These are phyloP conservation scores for Condylostylus longicornis DNA, from an alignment of 1,140 invertebrate species.

Conservation along the genomic window DNA sequence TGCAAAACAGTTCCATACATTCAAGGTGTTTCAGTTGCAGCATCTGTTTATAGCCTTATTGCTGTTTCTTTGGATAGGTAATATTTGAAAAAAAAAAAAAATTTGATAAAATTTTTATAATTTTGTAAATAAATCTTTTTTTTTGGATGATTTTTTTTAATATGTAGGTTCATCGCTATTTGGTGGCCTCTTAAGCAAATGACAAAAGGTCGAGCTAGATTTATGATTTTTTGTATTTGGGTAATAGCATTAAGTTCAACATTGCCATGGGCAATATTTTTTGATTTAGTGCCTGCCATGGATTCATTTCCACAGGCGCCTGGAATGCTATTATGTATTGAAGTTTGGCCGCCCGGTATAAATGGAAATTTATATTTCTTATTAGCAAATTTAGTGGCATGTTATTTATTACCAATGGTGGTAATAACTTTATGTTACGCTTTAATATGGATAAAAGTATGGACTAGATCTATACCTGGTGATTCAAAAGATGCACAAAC, in stretches of 20 bases:
- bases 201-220: constrained; percentile 63
- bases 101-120: not conserved
- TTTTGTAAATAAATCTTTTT: not conserved
- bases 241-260: constrained; percentile 67
- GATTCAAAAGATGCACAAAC: constrained; percentile 83
- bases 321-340: constrained; percentile 57
- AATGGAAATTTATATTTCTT: constrained; percentile 75
- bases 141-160: constrained; percentile 19
- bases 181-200: constrained; percentile 90
- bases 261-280: constrained; percentile 80
- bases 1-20: constrained; percentile 89
- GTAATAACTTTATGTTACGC: constrained; percentile 85
- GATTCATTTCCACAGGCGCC: constrained; percentile 52
- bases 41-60: constrained; percentile 84
- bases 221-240: constrained; percentile 87
- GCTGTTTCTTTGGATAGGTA: constrained; percentile 88
- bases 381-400: constrained; percentile 73
- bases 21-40: constrained; percentile 84
- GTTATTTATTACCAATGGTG: constrained; percentile 84
- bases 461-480: constrained; percentile 66
- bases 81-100: constrained; percentile 21
- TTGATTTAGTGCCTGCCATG: constrained; percentile 53
- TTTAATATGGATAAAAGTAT: constrained; percentile 85
- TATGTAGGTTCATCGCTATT: constrained; percentile 84
- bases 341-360: constrained; percentile 68